These are phyloP conservation scores for Pontoporia blainvillei DNA, from an alignment of 2,113 vertebrate species.

Conservation along the genomic window DNA sequence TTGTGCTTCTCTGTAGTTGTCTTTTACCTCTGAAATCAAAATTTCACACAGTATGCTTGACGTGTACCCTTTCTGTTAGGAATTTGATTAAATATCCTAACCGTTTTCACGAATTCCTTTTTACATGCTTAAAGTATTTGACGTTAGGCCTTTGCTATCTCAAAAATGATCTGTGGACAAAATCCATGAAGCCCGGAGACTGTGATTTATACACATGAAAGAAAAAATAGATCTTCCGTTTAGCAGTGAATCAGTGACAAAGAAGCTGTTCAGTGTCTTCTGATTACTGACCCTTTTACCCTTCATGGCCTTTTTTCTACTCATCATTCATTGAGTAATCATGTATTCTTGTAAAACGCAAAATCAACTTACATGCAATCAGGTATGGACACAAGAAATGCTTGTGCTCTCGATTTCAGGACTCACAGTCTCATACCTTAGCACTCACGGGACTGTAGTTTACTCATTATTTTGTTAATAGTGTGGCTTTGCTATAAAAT, in stretches of 20 bases:
- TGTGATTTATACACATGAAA: slow-evolving; percentile 58
- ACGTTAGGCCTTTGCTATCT: slow-evolving; percentile 21
- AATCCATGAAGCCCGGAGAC: slow-evolving; percentile 61
- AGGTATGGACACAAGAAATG: slow-evolving; percentile 67
- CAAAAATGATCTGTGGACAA: slow-evolving; percentile 55
- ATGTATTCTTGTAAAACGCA: slow-evolving; percentile 46
- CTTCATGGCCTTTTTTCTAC: slow-evolving; percentile 39
- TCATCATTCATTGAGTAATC: neutral
- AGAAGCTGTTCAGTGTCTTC: slow-evolving; percentile 18
- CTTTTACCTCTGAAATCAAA: slow-evolving; percentile 73
- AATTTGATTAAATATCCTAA: slow-evolving; percentile 55
- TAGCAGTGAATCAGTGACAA: slow-evolving; percentile 20
- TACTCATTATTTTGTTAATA: slow-evolving; percentile 4
- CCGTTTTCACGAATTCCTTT: slow-evolving; percentile 40
- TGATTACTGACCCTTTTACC: slow-evolving; percentile 10
- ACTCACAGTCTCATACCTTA: slow-evolving; percentile 26
- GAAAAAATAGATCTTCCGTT: neutral
- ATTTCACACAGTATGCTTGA: slow-evolving; percentile 47
- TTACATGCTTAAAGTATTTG: slow-evolving; percentile 18
- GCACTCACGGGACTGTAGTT: slow-evolving; percentile 41
- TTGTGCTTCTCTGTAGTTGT: slow-evolving; percentile 63
- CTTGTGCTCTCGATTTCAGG: slow-evolving; percentile 51
- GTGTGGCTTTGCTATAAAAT: slow-evolving; percentile 56
- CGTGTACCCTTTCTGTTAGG: slow-evolving; percentile 50
- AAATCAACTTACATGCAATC: slow-evolving; percentile 55